These are phyloP conservation scores for Paedocypris sp. DNA, from an alignment of 2,113 vertebrate species.

Conservation along the genomic window DNA sequence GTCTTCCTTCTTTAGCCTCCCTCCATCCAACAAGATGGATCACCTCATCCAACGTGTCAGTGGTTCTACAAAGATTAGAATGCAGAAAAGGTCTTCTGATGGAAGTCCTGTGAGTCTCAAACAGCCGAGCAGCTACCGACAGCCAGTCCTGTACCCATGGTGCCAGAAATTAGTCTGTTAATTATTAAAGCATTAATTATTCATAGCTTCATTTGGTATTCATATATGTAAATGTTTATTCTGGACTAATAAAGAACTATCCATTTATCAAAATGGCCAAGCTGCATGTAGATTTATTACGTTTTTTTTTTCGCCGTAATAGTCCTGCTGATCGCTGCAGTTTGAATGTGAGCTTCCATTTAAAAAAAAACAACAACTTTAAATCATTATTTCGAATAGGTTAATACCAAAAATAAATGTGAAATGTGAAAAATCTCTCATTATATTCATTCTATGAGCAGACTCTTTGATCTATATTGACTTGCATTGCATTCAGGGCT, in stretches of 20 bases:
- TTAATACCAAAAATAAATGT: too few relatives aligned
- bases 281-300: conserved; percentile 32
- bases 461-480: too few relatives aligned
- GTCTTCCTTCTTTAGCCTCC: not conserved
- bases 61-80: not conserved
- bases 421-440: too few relatives aligned
- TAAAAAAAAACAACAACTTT: too few relatives aligned
- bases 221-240: conserved; percentile 53
- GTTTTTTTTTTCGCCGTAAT: conserved; percentile 39
- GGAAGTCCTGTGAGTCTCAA: not conserved
- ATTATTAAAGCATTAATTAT: conserved; percentile 42
- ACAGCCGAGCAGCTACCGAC: not conserved
- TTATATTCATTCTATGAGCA: too few relatives aligned
- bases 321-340: too few relatives aligned
- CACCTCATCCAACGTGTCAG: not conserved
- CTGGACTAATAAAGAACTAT: conserved; percentile 24
- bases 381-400: too few relatives aligned
- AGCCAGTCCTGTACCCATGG: not conserved
- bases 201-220: conserved; percentile 16
- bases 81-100: conserved; percentile 6
- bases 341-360: too few relatives aligned
- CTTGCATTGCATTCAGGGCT: too few relatives aligned
- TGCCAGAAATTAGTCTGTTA: conserved; percentile 44
- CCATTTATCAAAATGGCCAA: conserved; percentile 39
- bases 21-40: conserved; percentile 13